These are phyloP conservation scores for Drosophila kohkoa DNA, from an alignment of 1,140 invertebrate genomes.

Conservation along the genomic window DNA sequence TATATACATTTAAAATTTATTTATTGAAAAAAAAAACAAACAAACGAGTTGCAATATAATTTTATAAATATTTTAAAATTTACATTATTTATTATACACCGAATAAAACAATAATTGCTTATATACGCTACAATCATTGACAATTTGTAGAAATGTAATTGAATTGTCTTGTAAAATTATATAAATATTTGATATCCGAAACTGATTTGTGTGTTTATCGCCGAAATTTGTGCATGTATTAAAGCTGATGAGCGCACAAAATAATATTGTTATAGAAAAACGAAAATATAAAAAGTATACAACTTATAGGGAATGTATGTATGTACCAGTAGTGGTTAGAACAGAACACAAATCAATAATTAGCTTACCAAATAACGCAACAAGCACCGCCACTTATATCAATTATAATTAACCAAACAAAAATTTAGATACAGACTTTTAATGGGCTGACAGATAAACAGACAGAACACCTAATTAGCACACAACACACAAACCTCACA, in stretches of 20 bases:
- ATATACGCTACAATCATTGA: constrained; percentile 55
- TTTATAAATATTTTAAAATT: constrained; percentile 57
- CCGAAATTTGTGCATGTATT: constrained; percentile 45
- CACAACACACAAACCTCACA: constrained; percentile 79
- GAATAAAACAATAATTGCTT: constrained; percentile 56
- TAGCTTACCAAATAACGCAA: constrained; percentile 45
- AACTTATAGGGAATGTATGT: constrained; percentile 36
- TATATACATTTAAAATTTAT: constrained; percentile 59
- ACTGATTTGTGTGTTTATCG: constrained; percentile 36
- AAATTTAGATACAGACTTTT: constrained; percentile 42
- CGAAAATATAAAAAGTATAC: not conserved
- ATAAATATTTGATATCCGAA: constrained; percentile 45
- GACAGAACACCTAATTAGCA: constrained; percentile 54
- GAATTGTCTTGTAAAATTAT: constrained; percentile 41
- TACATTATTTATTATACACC: constrained; percentile 66
- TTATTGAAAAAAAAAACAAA: constrained; percentile 34
- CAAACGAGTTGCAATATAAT: constrained; percentile 70
- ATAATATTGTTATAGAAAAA: constrained; percentile 34
- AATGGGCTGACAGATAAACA: constrained; percentile 16
- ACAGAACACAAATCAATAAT: constrained; percentile 45
- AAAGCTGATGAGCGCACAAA: constrained; percentile 61
- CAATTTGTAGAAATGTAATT: constrained; percentile 64
- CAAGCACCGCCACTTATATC: constrained; percentile 78
- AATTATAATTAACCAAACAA: constrained; percentile 58
- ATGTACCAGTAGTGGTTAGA: constrained; percentile 26